phyloP scores from a whole-genome alignment of 35 echinoderm and acorn worm genomes.

The Eucidaris tribuloides region DNA sequence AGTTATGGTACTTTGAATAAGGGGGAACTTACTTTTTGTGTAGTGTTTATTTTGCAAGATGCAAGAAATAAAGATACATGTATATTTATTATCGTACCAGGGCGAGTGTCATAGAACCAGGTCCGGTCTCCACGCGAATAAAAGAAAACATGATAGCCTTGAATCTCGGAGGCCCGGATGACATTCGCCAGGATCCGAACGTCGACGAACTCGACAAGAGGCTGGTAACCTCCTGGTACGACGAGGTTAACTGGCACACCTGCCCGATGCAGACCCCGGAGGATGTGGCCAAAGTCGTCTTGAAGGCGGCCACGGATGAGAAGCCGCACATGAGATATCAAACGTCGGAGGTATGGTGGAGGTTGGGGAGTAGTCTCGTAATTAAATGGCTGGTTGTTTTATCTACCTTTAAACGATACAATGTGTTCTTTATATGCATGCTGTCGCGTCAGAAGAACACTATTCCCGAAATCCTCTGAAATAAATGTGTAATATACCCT shows the following conservation, averaged over 20 bases:
- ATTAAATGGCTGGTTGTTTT: no score
- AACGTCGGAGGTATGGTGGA: not conserved
- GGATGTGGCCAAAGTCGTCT: not conserved
- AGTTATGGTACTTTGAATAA: no score
- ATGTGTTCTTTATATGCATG: no score
- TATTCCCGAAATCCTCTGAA: no score
- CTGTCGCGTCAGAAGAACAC: no score
- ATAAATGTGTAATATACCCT: no score
- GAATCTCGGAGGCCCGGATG: not conserved
- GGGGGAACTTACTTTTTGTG: no score
- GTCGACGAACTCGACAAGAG: not conserved
- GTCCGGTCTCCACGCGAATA: not conserved
- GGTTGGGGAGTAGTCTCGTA: no score
- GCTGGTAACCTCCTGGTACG: not conserved
- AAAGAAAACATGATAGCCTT: not conserved
- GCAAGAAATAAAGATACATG: no score
- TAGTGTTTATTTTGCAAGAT: no score
- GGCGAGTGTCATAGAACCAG: conserved; percentile 7
- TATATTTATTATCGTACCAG: no score
- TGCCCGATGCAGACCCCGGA: not conserved
- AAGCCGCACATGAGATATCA: conserved; percentile 5
- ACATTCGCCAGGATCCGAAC: not conserved
- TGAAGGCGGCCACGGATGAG: not conserved
- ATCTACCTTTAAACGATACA: no score
- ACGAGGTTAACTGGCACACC: not conserved